Evolutionary conservation across 1,140 invertebrate species (phyloP), one percentile per base, ranked within the genome.

Genomic region (Lethrus apterus): DNA sequence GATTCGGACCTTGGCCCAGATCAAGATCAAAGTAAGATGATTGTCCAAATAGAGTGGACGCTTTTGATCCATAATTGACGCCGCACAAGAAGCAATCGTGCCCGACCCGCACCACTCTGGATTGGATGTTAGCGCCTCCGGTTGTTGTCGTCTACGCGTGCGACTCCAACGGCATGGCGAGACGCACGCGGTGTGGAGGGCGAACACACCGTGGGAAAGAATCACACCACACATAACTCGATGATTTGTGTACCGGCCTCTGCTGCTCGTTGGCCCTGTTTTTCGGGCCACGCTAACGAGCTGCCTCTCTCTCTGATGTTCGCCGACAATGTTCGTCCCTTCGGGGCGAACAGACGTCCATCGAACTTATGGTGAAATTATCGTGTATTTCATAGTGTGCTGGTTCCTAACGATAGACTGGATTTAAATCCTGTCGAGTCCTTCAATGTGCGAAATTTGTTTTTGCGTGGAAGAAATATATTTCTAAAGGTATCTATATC

Each of bases 161-260:
- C n/a, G n/a, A n/a, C n/a, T n/a, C n/a, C n/a, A n/a, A n/a, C 36
- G 40, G 23, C 18, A 15, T 30, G 14, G 23, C 30, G 45, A 32
- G 26, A 42, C 17, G 18, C 45, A 36, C 44, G 40, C 35, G 36
- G 50, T 13, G 33, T 34, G 32, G 21, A 10, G 24, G 20, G 36
- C 40, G 14, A 18, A 21, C 14, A 24, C 32, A 47, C 50, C 50
- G 50, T 51, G 50, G 50, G 50, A 51, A 51, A 51, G 44, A 32
- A 41, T 48, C 50, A 48, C 50, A 51, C 50, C 50, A 51, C 36
- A 46, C 29, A 48, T 46, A 51, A 48, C 50, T 32, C 44, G 50
- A 51, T 48, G 50, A 51, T 51, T 51, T 51, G 50, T 48, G 46
- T 48, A 35, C 20, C 14, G 36, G 36, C 36, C 11, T 20, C 19